Conservation (phyloP, 2,888 invertebrate genomes). For the Pyrocoelia pectoralis region DNA sequence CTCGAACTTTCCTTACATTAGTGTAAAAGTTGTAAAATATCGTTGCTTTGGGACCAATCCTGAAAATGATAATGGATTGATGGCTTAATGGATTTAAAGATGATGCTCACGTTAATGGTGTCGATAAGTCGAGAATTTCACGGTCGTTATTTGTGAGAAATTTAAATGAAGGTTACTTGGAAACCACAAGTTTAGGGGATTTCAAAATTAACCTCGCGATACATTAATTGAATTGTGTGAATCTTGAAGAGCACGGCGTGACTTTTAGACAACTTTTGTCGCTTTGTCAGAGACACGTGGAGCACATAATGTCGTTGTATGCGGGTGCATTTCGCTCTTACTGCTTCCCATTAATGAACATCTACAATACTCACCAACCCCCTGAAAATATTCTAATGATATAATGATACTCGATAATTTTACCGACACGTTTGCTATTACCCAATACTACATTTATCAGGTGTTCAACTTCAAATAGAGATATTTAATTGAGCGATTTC, state of each 20-base stretch:
- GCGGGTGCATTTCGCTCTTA: conserved; percentile 34
- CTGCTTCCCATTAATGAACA: conserved; percentile 34
- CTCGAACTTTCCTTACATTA: conserved; percentile 46
- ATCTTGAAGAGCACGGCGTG: conserved; percentile 41
- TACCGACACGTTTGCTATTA: conserved; percentile 45
- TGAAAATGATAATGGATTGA: conserved; percentile 50
- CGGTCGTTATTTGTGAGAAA: conserved; percentile 14
- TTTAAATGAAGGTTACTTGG: conserved; percentile 19
- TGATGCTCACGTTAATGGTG: conserved; percentile 47
- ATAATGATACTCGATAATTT: conserved; percentile 38
- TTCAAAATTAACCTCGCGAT: conserved; percentile 11
- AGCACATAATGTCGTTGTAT: conserved; percentile 40
- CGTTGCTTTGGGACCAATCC: conserved; percentile 43
- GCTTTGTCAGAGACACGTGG: conserved; percentile 41
- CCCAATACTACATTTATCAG: conserved; percentile 54
- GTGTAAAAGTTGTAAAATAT: conserved; percentile 49
- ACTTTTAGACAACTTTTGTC: conserved; percentile 39
- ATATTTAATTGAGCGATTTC: conserved; percentile 55
- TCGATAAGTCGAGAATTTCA: conserved; percentile 36
- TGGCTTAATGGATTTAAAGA: conserved; percentile 49
- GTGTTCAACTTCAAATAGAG: conserved; percentile 50
- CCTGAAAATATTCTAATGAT: conserved; percentile 42
- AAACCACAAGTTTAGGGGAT: conserved; percentile 7
- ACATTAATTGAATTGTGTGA: conserved; percentile 44
- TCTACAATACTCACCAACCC: conserved; percentile 19